These are phyloP conservation scores for Ptiloglossa arizonensis DNA, from an alignment of 1,140 invertebrate species.

Conservation along the genomic window DNA sequence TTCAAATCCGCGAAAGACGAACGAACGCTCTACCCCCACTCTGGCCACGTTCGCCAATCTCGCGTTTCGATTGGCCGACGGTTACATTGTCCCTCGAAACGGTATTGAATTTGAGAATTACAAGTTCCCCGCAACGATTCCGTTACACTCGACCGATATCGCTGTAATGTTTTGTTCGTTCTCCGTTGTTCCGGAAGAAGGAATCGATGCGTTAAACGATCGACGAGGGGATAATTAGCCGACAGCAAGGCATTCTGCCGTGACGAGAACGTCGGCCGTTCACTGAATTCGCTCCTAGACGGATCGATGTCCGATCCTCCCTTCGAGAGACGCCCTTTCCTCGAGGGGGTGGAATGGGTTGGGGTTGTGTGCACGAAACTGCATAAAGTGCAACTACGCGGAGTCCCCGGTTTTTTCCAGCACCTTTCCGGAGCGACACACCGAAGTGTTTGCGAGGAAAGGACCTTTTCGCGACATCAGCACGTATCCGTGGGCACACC, in stretches of 20 bases:
- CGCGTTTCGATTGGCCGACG: neutral
- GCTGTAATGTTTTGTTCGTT: slow-evolving; percentile 42
- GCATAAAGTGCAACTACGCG: slow-evolving; percentile 37
- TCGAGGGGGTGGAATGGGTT: slow-evolving; percentile 22
- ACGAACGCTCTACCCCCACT: no score
- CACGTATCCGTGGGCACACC: slow-evolving; percentile 66
- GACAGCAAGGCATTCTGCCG: slow-evolving; percentile 51
- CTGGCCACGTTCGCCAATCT: no score
- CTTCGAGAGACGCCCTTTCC: slow-evolving; percentile 15
- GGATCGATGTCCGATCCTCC: slow-evolving; percentile 36
- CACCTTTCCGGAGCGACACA: slow-evolving; percentile 44
- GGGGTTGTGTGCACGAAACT: no score
- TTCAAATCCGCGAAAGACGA: neutral
- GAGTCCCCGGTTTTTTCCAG: slow-evolving; percentile 23
- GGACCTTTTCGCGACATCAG: slow-evolving; percentile 61
- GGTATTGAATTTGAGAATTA: neutral
- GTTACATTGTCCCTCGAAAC: neutral
- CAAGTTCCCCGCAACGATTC: slow-evolving; percentile 14
- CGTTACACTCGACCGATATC: slow-evolving; percentile 36
- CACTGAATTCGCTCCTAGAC: slow-evolving; percentile 4
- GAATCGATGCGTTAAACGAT: slow-evolving; percentile 62
- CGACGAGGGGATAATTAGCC: slow-evolving; percentile 67
- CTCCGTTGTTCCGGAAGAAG: slow-evolving; percentile 36
- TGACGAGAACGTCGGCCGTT: slow-evolving; percentile 28
- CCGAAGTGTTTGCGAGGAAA: slow-evolving; percentile 54